Percentiles rank a stretch among this genome's conserved stretches.
Evolutionary conservation across 2,113 vertebrate genomes (phyloP).

Genomic region (Cyprinus carpio): DNA sequence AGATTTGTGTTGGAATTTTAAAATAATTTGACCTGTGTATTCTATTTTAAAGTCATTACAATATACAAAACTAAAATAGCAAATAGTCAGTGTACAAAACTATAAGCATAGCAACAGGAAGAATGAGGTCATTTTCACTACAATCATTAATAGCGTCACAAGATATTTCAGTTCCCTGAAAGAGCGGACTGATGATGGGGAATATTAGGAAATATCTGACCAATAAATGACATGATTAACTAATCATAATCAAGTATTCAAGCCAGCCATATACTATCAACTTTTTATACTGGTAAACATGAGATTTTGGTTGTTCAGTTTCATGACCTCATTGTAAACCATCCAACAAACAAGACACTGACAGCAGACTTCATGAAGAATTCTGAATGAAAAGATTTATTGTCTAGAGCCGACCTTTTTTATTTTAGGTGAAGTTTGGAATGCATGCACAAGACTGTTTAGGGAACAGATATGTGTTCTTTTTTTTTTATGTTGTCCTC

Average conservation of each 20-base stretch:
- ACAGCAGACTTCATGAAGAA: not conserved
- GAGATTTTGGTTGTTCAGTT: not conserved
- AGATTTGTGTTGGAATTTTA: not conserved
- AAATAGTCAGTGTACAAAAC: not conserved
- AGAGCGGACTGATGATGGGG: not conserved
- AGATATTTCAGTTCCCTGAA: not conserved
- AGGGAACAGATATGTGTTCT: constrained; percentile 67
- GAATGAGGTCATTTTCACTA: not conserved
- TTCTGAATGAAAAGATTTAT: constrained; percentile 57
- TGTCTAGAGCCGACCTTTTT: constrained; percentile 59
- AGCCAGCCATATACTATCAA: not conserved
- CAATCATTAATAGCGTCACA: not conserved
- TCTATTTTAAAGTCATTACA: not conserved
- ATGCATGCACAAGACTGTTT: constrained; percentile 78
- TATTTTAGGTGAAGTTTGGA: constrained; percentile 61
- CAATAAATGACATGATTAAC: not conserved
- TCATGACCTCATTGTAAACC: not conserved
- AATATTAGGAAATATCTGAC: not conserved
- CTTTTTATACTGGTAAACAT: not conserved
- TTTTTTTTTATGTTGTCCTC: constrained; percentile 57
- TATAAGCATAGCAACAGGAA: not conserved
- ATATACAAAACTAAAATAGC: not conserved
- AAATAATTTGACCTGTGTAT: not conserved
- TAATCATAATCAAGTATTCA: not conserved
- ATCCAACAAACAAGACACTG: not conserved